phyloP scores from a whole-genome alignment of 1,140 invertebrate genomes.

The Goniozus legneri region DNA sequence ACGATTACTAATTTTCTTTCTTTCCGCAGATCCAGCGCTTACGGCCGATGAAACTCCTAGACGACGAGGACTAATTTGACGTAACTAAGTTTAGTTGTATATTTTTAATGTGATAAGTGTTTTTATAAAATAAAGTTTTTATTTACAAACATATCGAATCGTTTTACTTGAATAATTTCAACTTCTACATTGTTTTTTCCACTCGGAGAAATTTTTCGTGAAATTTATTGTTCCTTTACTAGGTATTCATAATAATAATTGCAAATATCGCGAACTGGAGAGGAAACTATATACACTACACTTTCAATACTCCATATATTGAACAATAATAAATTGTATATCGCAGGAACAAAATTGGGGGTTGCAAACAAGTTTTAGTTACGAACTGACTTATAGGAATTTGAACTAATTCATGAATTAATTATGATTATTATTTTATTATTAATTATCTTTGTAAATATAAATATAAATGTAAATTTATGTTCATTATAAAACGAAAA shows the following conservation, averaged over 20 bases:
- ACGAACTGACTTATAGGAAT: background rate
- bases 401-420: background rate
- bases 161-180: background rate
- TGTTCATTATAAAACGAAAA: background rate
- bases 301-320: too few species aligned
- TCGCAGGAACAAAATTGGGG: background rate
- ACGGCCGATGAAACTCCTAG: conserved; percentile 10
- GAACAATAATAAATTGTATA: background rate
- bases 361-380: background rate
- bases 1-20: background rate
- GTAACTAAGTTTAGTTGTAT: background rate
- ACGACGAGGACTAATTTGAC: background rate
- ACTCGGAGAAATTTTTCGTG: too few species aligned
- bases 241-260: too few species aligned
- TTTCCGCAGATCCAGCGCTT: conserved; percentile 6
- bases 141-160: conserved; percentile 3
- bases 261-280: too few species aligned
- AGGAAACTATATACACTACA: too few species aligned
- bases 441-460: background rate
- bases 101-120: background rate
- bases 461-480: background rate
- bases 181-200: background rate
- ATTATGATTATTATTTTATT: background rate
- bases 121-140: background rate
- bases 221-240: too few species aligned